phyloP scores from a whole-genome alignment of 1,140 invertebrate genomes.

The Drosophila busckii region DNA sequence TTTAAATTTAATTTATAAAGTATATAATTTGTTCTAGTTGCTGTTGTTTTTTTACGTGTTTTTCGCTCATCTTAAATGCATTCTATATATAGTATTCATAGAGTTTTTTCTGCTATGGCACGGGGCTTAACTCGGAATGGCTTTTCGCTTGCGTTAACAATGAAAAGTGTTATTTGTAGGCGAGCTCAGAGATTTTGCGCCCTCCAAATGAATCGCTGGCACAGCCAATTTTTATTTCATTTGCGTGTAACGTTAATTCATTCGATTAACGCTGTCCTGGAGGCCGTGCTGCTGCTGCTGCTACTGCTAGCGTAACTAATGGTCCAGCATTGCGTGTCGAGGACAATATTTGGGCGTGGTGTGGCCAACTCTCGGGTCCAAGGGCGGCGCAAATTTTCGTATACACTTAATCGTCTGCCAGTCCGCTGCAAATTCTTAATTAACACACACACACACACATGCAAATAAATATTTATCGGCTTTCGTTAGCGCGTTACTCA shows the following conservation, averaged over 20 bases:
- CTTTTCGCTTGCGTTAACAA: too few relatives aligned
- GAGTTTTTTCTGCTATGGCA: too few relatives aligned
- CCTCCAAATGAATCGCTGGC: slow-evolving; percentile 48
- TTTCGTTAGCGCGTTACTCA: slow-evolving; percentile 43
- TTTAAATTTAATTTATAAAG: too few relatives aligned
- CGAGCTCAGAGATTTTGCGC: slow-evolving; percentile 37
- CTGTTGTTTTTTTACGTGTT: neutral
- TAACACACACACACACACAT: slow-evolving; percentile 50
- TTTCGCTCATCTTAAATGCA: neutral
- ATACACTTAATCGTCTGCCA: slow-evolving; percentile 59
- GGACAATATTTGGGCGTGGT: slow-evolving; percentile 6
- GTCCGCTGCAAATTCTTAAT: slow-evolving; percentile 63
- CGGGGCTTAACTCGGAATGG: too few relatives aligned
- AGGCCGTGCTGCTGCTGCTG: too few relatives aligned
- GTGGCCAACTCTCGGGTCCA: neutral
- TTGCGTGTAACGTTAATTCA: slow-evolving; percentile 59
- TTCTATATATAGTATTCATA: too few relatives aligned
- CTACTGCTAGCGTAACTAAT: slow-evolving; percentile 37
- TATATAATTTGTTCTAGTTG: too few relatives aligned
- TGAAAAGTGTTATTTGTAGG: slow-evolving; percentile 1
- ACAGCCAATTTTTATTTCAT: slow-evolving; percentile 48
- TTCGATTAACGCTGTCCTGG: slow-evolving; percentile 55
- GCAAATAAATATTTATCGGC: slow-evolving; percentile 68
- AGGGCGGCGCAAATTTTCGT: slow-evolving; percentile 51
- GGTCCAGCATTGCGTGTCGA: slow-evolving; percentile 50